phyloP scores from a whole-genome alignment of 2,797 vertebrate species.

The Thunnus albacares region DNA sequence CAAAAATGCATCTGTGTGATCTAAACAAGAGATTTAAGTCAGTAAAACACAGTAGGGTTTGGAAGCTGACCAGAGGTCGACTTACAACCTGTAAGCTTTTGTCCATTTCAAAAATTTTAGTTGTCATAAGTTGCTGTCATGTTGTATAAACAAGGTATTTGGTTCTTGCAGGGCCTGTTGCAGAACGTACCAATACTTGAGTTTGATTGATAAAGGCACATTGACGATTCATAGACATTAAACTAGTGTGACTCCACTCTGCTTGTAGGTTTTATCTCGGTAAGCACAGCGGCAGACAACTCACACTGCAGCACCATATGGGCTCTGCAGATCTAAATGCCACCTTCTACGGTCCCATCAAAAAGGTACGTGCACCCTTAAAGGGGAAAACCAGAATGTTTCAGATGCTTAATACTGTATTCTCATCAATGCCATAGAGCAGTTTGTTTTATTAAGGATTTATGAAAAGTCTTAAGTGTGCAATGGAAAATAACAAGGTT shows the following conservation, averaged over 20 bases:
- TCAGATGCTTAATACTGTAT: background rate
- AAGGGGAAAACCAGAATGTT: background rate
- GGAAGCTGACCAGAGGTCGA: background rate
- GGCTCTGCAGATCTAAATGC: conserved; percentile 99
- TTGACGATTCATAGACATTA: conserved; percentile 17
- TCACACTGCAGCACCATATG: conserved; percentile 99
- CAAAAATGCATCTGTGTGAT: background rate
- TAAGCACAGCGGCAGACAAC: conserved; percentile 98
- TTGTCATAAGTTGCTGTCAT: background rate
- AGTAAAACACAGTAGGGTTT: background rate
- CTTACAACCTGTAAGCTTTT: background rate
- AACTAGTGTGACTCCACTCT: conserved; percentile 20
- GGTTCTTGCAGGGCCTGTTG: background rate
- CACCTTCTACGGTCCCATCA: conserved; percentile 98
- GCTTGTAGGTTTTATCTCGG: conserved; percentile 96
- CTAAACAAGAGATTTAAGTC: background rate
- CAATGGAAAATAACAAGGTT: background rate
- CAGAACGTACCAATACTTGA: background rate
- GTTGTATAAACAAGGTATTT: background rate
- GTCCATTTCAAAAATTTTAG: background rate
- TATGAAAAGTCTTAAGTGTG: background rate
- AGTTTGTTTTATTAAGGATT: background rate
- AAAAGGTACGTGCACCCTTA: conserved; percentile 89
- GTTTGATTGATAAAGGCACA: conserved; percentile 7
- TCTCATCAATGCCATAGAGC: background rate